These are phyloP conservation scores for Lethenteron camtschaticum DNA, from an alignment of 2,113 vertebrate genomes.

Conservation along the genomic window DNA sequence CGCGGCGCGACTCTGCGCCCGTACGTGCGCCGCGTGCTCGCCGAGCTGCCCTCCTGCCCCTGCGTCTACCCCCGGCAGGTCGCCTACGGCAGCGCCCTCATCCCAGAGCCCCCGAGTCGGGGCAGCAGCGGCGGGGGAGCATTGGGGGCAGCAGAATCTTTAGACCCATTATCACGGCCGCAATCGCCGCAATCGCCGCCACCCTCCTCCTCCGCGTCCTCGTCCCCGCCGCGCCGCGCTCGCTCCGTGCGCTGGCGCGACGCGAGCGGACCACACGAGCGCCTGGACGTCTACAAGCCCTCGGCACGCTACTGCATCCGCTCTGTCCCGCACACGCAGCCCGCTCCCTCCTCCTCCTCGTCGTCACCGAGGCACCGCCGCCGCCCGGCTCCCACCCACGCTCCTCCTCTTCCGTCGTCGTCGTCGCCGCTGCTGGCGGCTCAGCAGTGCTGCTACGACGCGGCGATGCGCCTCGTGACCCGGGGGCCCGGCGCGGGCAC, in stretches of 20 bases:
- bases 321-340: slow-evolving; percentile 22
- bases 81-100: slow-evolving; percentile 29
- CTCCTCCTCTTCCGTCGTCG: slow-evolving; percentile 12
- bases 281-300: slow-evolving; percentile 62
- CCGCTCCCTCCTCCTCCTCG: background rate
- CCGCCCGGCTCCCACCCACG: no score
- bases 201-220: background rate
- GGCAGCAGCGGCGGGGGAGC: background rate
- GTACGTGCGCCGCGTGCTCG: slow-evolving; percentile 48
- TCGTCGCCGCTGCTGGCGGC: slow-evolving; percentile 46
- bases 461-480: slow-evolving; percentile 46
- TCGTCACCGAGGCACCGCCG: no score
- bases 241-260: slow-evolving; percentile 52
- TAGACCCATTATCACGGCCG: background rate
- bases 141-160: background rate
- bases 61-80: slow-evolving; percentile 47
- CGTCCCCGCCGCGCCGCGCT: slow-evolving; percentile 17
- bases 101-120: slow-evolving; percentile 28
- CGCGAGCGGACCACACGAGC: slow-evolving; percentile 47
- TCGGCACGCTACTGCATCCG: slow-evolving; percentile 51
- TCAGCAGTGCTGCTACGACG: slow-evolving; percentile 66
- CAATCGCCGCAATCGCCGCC: background rate
- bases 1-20: slow-evolving; percentile 59
- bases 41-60: slow-evolving; percentile 60
- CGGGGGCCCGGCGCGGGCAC: slow-evolving; percentile 52